These are phyloP conservation scores for Drosophila merina DNA, from an alignment of 2,888 invertebrate genomes.

Conservation along the genomic window DNA sequence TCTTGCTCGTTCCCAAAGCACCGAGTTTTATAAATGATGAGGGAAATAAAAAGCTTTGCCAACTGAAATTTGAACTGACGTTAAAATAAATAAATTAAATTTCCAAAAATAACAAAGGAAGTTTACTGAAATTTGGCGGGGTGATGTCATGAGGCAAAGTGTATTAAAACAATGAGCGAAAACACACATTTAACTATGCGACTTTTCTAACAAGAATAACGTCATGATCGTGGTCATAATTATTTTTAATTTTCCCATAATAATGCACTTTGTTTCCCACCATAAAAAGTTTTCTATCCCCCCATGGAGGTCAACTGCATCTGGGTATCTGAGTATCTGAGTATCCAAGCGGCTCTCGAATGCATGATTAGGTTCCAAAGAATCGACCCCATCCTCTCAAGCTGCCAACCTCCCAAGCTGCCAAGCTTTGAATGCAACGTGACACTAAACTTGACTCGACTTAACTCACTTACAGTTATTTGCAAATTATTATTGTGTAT, in stretches of 20 bases:
- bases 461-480: slow-evolving; percentile 65
- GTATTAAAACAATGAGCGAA: slow-evolving; percentile 17
- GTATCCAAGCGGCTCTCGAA: slow-evolving; percentile 10
- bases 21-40: slow-evolving; percentile 30
- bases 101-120: slow-evolving; percentile 10
- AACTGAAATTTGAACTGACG: no score
- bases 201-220: slow-evolving; percentile 9
- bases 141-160: slow-evolving; percentile 22
- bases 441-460: slow-evolving; percentile 51
- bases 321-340: slow-evolving; percentile 12
- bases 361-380: slow-evolving; percentile 23
- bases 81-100: slow-evolving; percentile 48
- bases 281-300: slow-evolving; percentile 12
- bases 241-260: slow-evolving; percentile 47
- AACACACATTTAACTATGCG: slow-evolving; percentile 37
- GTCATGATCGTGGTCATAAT: slow-evolving; percentile 47
- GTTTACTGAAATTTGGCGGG: slow-evolving; percentile 9
- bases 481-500: slow-evolving; percentile 56
- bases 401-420: slow-evolving; percentile 1
- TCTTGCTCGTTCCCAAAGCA: slow-evolving; percentile 39
- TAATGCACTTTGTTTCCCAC: slow-evolving; percentile 61
- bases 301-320: slow-evolving; percentile 59
- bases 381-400: slow-evolving; percentile 10
- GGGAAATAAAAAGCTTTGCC: slow-evolving; percentile 19
- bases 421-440: slow-evolving; percentile 43